A percentile compares a stretch with the other conserved stretches of the same genome.
Conservation (phyloP, 2,797 vertebrate species). For the Mus caroli region DNA sequence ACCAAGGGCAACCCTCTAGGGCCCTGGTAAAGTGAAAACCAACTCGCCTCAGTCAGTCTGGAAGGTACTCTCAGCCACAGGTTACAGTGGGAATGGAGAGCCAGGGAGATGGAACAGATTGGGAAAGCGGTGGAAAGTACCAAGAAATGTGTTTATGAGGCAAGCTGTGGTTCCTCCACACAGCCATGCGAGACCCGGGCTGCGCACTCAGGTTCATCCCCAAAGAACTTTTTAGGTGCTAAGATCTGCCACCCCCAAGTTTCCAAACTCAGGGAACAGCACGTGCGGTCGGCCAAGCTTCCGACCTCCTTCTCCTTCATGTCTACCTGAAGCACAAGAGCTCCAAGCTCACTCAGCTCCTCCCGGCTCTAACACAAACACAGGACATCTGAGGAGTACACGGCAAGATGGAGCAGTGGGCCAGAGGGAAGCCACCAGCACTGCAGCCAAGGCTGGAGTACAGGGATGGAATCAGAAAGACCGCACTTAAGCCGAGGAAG, state of each 20-base stretch:
- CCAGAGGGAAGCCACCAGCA: background rate
- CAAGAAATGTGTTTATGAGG: fast-evolving
- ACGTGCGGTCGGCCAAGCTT: fast-evolving
- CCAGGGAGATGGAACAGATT: background rate
- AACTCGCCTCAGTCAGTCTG: background rate
- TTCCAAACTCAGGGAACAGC: slow-evolving; percentile 56
- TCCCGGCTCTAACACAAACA: background rate
- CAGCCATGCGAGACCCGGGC: fast-evolving
- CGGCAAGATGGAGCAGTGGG: background rate
- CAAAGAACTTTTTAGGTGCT: background rate
- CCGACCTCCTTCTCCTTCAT: fast-evolving
- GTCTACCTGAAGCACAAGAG: background rate
- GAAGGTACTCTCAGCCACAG: background rate
- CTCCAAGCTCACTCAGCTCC: background rate
- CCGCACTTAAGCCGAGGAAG: background rate
- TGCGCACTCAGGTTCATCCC: background rate
- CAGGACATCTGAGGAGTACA: background rate
- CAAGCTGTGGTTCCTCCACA: background rate
- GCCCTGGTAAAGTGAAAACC: background rate
- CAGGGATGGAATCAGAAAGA: background rate
- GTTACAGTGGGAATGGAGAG: background rate
- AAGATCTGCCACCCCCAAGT: slow-evolving; percentile 32
- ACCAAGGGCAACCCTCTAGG: background rate
- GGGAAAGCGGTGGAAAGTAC: background rate
- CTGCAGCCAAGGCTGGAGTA: background rate